Base-by-base conservation (phyloP, 2,113 vertebrate genomes). In the Ceyx melanurus region DNA sequence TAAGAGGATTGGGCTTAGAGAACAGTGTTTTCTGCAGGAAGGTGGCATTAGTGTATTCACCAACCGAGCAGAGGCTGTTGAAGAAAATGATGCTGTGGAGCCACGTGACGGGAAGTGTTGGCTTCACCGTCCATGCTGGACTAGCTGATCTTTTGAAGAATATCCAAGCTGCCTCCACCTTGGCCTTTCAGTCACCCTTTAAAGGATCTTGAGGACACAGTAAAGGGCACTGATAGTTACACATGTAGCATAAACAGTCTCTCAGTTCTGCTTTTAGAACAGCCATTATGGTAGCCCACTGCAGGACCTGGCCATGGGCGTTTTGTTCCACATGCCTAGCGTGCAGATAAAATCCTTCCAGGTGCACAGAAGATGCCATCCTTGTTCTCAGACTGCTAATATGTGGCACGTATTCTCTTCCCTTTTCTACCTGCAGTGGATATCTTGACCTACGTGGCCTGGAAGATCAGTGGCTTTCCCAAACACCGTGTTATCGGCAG, bases 381-480 rank as follows among this genome's bases (percentile, higher is more conserved):
- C 26, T 64, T 42, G 19, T 48, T 40, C 56, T 6, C 46, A 72
- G 5, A 66, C 33, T 53, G 33, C 33, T 92, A 4, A 56, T 1
- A 4, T 67, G 26, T 15, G 29, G 17, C 40, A 20, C 20, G 79
- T 88, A 10, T 12, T 62, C 6, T 35, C 33, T 6, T 87, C 35
- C 26, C 46, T 86, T n/a, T 90, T 96, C 70, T 89, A 18, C 91
- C 70, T 37, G 12, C 84, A 99, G 99, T 99, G 96, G 99, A 99
- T 95, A 98, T 99, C 97, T 93, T 99, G 97, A 99, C 99, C 93
- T 99, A 99, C 0, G 99, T 99, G 97, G 98, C 99, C 71, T 99
- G 99, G 99, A 99, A 99, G 96, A 98, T 99, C 96, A 99, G 99
- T 15, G 99, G 99, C 29, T 98, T 99, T 97, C 99, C 99, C 75